Conservation (phyloP, 1,140 invertebrate genomes). For the Sinonovacula constricta region DNA sequence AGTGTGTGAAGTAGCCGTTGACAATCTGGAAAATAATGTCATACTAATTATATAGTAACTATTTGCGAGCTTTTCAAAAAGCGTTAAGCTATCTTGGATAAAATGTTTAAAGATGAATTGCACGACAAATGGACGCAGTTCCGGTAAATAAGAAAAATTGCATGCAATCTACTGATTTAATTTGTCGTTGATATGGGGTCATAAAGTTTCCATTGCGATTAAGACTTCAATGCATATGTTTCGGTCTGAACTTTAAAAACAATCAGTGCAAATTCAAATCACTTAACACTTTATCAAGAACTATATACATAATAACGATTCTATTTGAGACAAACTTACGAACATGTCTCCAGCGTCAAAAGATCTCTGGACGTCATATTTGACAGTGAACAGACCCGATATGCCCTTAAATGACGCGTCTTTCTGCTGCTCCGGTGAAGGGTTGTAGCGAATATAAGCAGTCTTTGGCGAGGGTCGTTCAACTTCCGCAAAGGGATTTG, state of each 20-base stretch:
- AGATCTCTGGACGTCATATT: constrained; percentile 63
- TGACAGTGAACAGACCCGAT: constrained; percentile 54
- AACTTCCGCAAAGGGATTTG: constrained; percentile 33
- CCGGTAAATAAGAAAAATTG: too few species aligned
- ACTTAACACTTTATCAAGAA: background rate
- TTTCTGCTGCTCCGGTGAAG: constrained; percentile 50
- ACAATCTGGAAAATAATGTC: constrained; percentile 82
- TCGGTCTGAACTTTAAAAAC: background rate
- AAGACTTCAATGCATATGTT: too few species aligned
- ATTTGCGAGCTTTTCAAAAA: too few species aligned
- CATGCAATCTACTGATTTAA: too few species aligned
- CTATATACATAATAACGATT: too few species aligned
- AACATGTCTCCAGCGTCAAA: constrained; percentile 59
- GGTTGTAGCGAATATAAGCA: constrained; percentile 60
- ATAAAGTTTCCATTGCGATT: too few species aligned
- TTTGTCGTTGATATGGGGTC: too few species aligned
- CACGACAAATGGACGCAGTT: too few species aligned
- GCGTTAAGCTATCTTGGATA: too few species aligned
- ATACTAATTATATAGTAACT: too few species aligned
- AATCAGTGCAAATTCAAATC: background rate
- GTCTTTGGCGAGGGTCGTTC: constrained; percentile 54
- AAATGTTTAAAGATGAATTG: too few species aligned
- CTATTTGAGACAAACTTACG: constrained; percentile 50
- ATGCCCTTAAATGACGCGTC: constrained; percentile 46
- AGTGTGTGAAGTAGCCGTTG: constrained; percentile 88